Base-by-base conservation (phyloP, 2,113 vertebrate genomes). In the Cryptotis parvus region DNA sequence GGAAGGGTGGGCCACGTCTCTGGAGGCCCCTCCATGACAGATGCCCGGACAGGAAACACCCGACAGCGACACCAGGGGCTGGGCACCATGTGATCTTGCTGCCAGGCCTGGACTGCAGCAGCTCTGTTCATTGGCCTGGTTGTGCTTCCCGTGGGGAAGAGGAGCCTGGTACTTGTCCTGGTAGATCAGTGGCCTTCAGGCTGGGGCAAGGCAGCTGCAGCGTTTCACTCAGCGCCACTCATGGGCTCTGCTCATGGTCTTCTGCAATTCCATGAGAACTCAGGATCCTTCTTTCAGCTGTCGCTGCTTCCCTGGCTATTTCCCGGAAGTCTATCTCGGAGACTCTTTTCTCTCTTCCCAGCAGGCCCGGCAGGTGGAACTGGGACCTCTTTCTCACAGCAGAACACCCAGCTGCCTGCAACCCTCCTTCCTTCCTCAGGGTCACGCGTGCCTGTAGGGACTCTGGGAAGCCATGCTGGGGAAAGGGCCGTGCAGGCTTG, bases 201-300 rank as follows among this genome's bases (percentile, higher is more conserved):
- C 43, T 75, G 79, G 26, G 9, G 33, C 41, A 68, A 82, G 9
- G 35, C 52, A 68, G 39, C 66, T 33, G 2, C 69, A 55, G 37
- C 20, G 3, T 24, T 33, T 73, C 70, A n/a, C 35, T 87, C 22
- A 31, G 10, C 9, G 39, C 35, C 37, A 22, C 33, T 2, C 4
- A 0, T n/a, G 70, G 9, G 18, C 65, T 80, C 33, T 87, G 37
- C 31, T 39, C 55, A 73, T 29, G 9, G 84, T 63, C 88, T 94
- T 82, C 58, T 63, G 16, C 61, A 58, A 10, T 74, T 84, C 93
- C 68, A n/a, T 7, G 49, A 77, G 70, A 82, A 14, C 61, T 87
- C 18, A 39, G 31, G 41, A 45, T 49, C 87, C 39, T 82, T 66
- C 58, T 70, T 82, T 35, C 45, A 75, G 45, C 37, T 8, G 0